These are phyloP conservation scores for Napeogenes sylphis DNA, from an alignment of 2,888 invertebrate genomes.

Conservation along the genomic window DNA sequence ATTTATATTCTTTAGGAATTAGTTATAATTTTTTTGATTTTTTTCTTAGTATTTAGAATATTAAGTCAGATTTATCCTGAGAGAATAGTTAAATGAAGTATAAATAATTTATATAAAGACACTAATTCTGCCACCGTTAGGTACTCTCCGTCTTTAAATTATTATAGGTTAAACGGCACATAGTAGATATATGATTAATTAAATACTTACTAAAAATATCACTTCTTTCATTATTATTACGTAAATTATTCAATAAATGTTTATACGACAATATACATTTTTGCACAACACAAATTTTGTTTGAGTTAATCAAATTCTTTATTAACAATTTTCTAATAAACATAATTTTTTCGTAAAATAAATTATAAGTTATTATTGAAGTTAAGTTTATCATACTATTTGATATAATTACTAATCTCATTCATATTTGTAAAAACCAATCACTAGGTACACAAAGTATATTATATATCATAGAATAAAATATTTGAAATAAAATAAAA, in stretches of 20 bases:
- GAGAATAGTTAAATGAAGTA: no score
- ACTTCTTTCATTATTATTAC: background rate
- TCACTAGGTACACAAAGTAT: background rate
- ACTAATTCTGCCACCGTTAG: no score
- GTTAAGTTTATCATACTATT: background rate
- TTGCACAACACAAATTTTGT: background rate
- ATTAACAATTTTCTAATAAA: background rate
- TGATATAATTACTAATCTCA: background rate
- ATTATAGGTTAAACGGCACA: no score
- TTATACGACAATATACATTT: constrained; percentile 2
- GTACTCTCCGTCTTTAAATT: no score
- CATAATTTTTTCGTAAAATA: background rate
- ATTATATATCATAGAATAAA: background rate
- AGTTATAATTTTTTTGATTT: no score
- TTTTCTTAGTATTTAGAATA: no score
- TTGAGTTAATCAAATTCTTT: background rate
- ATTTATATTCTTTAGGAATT: no score
- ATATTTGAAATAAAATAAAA: background rate
- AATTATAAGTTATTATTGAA: background rate
- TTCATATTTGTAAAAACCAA: background rate
- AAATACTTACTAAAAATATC: constrained; percentile 3
- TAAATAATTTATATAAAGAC: no score
- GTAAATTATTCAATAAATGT: background rate
- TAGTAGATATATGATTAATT: background rate
- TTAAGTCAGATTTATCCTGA: no score